Evolutionary conservation across 2,888 invertebrate genomes (phyloP).

Genomic region (Coleophora flavipennella): DNA sequence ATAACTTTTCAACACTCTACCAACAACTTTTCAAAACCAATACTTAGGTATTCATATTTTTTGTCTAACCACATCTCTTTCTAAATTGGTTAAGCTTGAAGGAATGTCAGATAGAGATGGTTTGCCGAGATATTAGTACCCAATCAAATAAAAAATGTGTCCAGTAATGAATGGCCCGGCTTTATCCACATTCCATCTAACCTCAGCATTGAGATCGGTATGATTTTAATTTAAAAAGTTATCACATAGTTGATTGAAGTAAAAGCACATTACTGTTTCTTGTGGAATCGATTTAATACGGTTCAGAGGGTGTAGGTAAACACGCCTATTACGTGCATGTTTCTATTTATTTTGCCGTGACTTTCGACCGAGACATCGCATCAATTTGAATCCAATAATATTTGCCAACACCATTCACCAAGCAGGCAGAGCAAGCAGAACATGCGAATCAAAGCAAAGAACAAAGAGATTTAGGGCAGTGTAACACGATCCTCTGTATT

Average conservation of each 20-base stretch:
- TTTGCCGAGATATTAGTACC: slow-evolving; percentile 11
- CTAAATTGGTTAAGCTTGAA: slow-evolving; percentile 13
- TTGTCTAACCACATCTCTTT: too few relatives aligned
- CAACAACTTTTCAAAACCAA: too few relatives aligned
- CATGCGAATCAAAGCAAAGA: slow-evolving; percentile 51
- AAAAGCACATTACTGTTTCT: neutral
- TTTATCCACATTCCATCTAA: slow-evolving; percentile 4
- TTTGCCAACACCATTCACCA: slow-evolving; percentile 29
- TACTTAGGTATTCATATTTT: too few relatives aligned
- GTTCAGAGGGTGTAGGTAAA: neutral
- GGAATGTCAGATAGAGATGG: slow-evolving; percentile 15
- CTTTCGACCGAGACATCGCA: neutral
- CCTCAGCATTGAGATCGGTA: neutral
- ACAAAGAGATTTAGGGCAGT: slow-evolving; percentile 62
- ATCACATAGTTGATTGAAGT: neutral
- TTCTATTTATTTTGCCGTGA: too few relatives aligned
- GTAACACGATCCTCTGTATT: slow-evolving; percentile 61
- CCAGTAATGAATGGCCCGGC: slow-evolving; percentile 12
- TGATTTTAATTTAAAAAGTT: neutral
- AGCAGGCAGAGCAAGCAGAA: slow-evolving; percentile 32
- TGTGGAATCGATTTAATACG: too few relatives aligned
- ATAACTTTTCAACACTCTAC: too few relatives aligned
- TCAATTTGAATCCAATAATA: slow-evolving; percentile 16
- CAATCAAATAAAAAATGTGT: slow-evolving; percentile 12
- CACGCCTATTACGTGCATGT: neutral